These are phyloP conservation scores for Rousettus madagascariensis DNA, from an alignment of 2,797 vertebrate species.

Conservation along the genomic window DNA sequence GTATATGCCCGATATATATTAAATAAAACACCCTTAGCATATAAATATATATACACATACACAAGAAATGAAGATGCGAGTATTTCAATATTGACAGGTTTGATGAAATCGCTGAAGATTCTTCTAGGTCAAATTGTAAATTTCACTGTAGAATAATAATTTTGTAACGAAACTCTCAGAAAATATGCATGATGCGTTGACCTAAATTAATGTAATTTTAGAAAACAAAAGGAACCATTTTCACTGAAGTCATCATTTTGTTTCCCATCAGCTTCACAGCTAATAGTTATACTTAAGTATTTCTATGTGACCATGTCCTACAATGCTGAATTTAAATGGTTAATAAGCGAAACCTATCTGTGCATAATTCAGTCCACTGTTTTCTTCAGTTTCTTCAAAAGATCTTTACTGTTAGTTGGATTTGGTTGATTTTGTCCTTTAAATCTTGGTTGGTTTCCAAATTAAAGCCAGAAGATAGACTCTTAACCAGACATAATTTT, in stretches of 20 bases:
- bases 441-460: constrained; percentile 57
- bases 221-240: constrained; percentile 12
- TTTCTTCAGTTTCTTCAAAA: constrained; percentile 35
- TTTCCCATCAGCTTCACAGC: not conserved
- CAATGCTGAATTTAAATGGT: not conserved
- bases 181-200: not conserved
- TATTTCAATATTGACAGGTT: not conserved
- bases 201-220: constrained; percentile 43
- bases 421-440: constrained; percentile 50
- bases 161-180: not conserved
- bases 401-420: constrained; percentile 6
- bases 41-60: not conserved
- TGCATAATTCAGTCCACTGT: not conserved
- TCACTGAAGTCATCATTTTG: not conserved
- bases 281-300: constrained; percentile 6
- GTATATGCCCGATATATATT: not conserved
- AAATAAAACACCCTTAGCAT: not conserved
- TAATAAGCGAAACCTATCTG: not conserved
- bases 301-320: not conserved
- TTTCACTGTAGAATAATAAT: not conserved
- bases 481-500: constrained; percentile 59
- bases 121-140: not conserved
- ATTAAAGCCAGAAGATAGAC: constrained; percentile 47
- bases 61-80: not conserved
- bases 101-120: not conserved